Conservation (phyloP, 2,113 vertebrate species). For the Phylloscopus trochiloides region DNA sequence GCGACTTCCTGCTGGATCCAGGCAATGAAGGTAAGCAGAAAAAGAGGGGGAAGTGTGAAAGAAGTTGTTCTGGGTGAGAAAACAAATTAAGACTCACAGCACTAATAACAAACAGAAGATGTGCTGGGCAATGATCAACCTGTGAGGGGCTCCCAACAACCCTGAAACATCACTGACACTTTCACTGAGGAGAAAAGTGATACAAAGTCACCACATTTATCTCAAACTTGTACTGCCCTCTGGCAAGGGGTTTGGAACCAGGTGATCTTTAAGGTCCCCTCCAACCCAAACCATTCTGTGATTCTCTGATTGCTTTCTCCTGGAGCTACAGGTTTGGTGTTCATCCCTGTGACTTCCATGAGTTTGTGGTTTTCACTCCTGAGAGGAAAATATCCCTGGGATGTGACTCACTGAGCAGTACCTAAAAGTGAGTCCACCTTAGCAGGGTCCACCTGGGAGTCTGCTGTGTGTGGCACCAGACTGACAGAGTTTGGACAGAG, state of each 20-base stretch:
- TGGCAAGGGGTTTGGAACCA: neutral
- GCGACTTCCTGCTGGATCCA: neutral
- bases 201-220: rapidly evolving
- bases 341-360: rapidly evolving
- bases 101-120: neutral
- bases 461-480: neutral
- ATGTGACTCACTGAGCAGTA: rapidly evolving
- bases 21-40: neutral
- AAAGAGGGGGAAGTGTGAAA: neutral
- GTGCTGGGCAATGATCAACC: neutral
- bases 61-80: neutral
- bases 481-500: neutral
- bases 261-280: neutral
- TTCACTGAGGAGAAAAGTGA: neutral
- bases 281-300: neutral
- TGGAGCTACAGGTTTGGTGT: neutral
- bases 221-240: rapidly evolving
- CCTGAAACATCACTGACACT: neutral
- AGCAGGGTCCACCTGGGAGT: rapidly evolving
- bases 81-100: neutral
- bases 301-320: neutral
- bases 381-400: neutral
- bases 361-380: neutral
- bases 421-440: rapidly evolving
- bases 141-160: neutral